A percentile compares a stretch with the other conserved stretches of the same genome.
Evolutionary conservation across 2,888 invertebrate genomes (phyloP).

Genomic region (Nomada fucata): DNA sequence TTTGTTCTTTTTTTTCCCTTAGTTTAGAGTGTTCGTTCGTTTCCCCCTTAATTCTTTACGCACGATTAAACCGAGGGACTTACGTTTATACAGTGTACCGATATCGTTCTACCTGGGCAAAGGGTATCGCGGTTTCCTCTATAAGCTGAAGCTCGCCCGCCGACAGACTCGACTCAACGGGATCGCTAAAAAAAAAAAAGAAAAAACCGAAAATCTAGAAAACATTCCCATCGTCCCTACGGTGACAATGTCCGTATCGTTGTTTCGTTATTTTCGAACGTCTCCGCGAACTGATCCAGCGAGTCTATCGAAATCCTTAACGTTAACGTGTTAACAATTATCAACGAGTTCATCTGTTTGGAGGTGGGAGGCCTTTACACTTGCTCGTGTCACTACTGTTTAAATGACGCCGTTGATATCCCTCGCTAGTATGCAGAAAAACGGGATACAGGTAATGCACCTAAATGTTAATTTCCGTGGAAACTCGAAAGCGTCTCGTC

Average conservation of each 20-base stretch:
- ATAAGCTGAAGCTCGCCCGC: conserved; percentile 22
- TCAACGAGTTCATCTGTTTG: neutral
- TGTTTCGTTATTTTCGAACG: neutral
- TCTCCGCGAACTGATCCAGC: neutral
- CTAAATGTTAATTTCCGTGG: neutral
- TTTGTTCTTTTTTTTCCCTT: neutral
- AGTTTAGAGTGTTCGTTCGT: neutral
- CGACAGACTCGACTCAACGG: conserved; percentile 14
- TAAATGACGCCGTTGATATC: neutral
- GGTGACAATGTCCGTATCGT: neutral
- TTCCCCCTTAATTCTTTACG: neutral
- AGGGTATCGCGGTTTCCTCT: neutral
- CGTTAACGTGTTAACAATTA: conserved; percentile 5
- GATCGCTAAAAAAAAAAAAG: neutral
- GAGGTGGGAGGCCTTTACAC: neutral
- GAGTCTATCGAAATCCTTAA: conserved; percentile 8
- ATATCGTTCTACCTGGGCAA: neutral
- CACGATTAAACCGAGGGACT: conserved; percentile 34
- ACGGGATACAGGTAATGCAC: conserved; percentile 3
- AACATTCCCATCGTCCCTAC: no score
- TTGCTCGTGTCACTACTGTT: neutral
- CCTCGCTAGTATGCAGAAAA: neutral
- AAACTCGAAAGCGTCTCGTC: neutral
- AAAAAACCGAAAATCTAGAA: neutral
- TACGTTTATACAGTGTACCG: conserved; percentile 22